Evolutionary conservation across 2,888 invertebrate species (phyloP).

Genomic region (Drosophila aldrichi): DNA sequence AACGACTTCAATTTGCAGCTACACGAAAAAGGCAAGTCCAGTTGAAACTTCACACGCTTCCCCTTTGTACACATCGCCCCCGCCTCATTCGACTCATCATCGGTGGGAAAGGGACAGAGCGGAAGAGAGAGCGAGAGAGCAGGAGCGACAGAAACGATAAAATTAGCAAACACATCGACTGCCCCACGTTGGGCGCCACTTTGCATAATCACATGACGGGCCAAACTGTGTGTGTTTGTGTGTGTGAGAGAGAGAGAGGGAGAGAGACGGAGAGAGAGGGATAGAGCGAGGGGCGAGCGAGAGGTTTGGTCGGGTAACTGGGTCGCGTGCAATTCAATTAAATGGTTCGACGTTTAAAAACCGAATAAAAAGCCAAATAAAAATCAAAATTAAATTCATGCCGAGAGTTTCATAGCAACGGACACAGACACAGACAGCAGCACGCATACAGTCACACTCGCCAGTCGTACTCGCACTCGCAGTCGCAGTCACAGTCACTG

Average conservation of each 20-base stretch:
- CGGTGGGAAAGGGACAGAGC: not conserved
- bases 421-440: constrained; percentile 15
- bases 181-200: constrained; percentile 39
- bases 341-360: constrained; percentile 72
- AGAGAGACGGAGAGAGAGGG: not conserved
- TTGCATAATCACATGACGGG: constrained; percentile 54
- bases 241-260: not conserved
- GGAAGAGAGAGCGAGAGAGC: not conserved
- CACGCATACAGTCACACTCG: not conserved
- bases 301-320: constrained; percentile 22
- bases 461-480: not conserved
- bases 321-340: constrained; percentile 68
- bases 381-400: constrained; percentile 78
- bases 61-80: not conserved
- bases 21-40: constrained; percentile 64
- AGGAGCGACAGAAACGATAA: constrained; percentile 26
- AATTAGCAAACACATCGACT: constrained; percentile 47
- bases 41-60: not conserved
- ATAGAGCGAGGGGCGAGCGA: not conserved
- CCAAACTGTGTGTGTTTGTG: not conserved
- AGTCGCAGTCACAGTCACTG: not conserved
- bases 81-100: too few relatives aligned
- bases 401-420: constrained; percentile 46
- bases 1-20: constrained; percentile 59
- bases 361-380: constrained; percentile 69